Evolutionary conservation across 2,113 vertebrate species (phyloP).

Genomic region (Hemiscyllium ocellatum): DNA sequence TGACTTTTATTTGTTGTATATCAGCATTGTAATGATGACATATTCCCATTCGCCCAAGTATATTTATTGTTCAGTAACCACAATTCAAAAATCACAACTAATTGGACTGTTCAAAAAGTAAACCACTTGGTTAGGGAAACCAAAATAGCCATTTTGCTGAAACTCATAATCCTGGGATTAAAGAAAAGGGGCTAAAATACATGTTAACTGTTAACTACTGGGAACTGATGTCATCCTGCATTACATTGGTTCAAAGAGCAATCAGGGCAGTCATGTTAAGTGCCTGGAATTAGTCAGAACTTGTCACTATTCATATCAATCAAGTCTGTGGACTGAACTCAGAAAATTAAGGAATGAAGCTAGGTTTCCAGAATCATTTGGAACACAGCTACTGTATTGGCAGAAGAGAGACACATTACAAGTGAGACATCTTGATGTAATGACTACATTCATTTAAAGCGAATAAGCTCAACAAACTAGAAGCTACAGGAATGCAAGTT

Average conservation of each 20-base stretch:
- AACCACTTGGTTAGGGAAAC: not conserved
- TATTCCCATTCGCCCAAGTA: not conserved
- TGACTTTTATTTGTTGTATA: not conserved
- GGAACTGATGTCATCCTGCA: not conserved
- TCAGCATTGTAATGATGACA: not conserved
- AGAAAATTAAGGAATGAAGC: not conserved
- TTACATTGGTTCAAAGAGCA: constrained; percentile 20
- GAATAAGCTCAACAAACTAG: not conserved
- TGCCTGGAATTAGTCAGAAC: not conserved
- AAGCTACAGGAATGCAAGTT: not conserved
- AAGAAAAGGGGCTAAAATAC: not conserved
- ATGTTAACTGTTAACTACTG: not conserved
- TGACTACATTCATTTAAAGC: not conserved
- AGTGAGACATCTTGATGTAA: not conserved
- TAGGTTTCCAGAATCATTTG: constrained; percentile 2
- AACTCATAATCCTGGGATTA: not conserved
- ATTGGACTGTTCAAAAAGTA: not conserved
- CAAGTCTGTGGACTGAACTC: not conserved
- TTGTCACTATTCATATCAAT: not conserved
- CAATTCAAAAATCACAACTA: not conserved
- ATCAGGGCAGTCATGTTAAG: not conserved
- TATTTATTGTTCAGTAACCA: not conserved
- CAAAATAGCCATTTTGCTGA: constrained; percentile 14
- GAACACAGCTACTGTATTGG: not conserved
- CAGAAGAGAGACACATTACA: not conserved